Conservation (phyloP, 2,888 invertebrate species). For the Plagodis pulveraria region DNA sequence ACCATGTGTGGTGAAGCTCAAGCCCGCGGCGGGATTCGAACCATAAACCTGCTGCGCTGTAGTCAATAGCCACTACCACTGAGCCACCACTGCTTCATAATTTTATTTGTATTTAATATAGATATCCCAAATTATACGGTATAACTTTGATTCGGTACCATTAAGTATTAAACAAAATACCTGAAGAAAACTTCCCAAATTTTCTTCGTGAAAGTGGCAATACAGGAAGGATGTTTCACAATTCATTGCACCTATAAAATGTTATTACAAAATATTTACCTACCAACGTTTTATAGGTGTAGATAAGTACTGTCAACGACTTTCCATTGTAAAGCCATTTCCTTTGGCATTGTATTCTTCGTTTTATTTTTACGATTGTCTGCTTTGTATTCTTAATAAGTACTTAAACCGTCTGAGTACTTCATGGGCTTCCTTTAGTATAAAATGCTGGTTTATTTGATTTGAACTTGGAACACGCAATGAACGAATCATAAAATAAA, state of each 20-base stretch:
- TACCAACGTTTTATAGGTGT: slow-evolving; percentile 12
- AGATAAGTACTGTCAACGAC: slow-evolving; percentile 7
- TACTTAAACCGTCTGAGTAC: slow-evolving; percentile 5
- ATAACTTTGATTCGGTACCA: too few relatives aligned
- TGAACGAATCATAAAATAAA: too few relatives aligned
- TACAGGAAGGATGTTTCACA: background rate
- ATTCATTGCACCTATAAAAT: background rate
- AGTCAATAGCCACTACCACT: too few relatives aligned
- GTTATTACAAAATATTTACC: slow-evolving; percentile 10
- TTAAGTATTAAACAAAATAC: too few relatives aligned
- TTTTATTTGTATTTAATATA: too few relatives aligned
- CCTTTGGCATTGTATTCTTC: slow-evolving; percentile 13
- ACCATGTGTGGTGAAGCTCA: too few relatives aligned
- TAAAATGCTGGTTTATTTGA: background rate
- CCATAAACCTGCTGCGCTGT: too few relatives aligned
- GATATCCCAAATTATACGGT: too few relatives aligned
- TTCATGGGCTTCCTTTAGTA: background rate
- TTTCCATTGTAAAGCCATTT: slow-evolving; percentile 12
- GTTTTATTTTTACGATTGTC: slow-evolving; percentile 18
- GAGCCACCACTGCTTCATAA: too few relatives aligned
- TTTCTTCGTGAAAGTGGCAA: background rate
- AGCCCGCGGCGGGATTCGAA: too few relatives aligned
- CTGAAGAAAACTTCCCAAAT: too few relatives aligned
- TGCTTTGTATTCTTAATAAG: slow-evolving; percentile 17
- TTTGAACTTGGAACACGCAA: background rate